Percentiles rank a stretch among this genome's conserved stretches.
phyloP scores from a whole-genome alignment of 1,140 invertebrate genomes.

The Musca vetustissima region DNA sequence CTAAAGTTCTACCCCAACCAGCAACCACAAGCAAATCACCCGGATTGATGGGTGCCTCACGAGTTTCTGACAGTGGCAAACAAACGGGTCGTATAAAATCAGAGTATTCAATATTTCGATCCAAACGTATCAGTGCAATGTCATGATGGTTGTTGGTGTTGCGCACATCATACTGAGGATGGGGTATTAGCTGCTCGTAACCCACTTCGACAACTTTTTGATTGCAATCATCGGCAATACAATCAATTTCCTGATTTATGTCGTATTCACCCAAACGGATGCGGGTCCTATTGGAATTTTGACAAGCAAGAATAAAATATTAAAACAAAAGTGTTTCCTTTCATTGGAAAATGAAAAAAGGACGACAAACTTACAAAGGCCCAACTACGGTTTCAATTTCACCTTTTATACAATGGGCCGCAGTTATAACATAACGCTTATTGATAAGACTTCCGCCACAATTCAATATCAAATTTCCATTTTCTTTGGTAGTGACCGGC shows the following conservation, averaged over 20 bases:
- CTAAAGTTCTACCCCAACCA: slow-evolving; percentile 70
- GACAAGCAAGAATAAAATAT: neutral
- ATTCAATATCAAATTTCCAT: slow-evolving; percentile 52
- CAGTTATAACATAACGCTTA: slow-evolving; percentile 67
- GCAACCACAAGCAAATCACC: slow-evolving; percentile 61
- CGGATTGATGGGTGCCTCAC: slow-evolving; percentile 41
- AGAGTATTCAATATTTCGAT: slow-evolving; percentile 69
- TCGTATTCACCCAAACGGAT: slow-evolving; percentile 68
- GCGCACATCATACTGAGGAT: slow-evolving; percentile 48
- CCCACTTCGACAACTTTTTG: slow-evolving; percentile 41
- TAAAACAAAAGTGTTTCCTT: neutral
- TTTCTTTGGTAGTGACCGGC: slow-evolving; percentile 26
- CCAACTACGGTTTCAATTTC: slow-evolving; percentile 43
- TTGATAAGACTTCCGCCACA: slow-evolving; percentile 65
- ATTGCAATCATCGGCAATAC: slow-evolving; percentile 54
- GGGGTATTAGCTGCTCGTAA: slow-evolving; percentile 50
- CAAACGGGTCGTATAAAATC: slow-evolving; percentile 76
- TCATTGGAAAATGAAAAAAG: neutral
- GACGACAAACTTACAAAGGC: slow-evolving; percentile 40
- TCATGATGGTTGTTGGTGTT: slow-evolving; percentile 60
- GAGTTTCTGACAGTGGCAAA: slow-evolving; percentile 59
- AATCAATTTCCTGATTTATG: slow-evolving; percentile 60
- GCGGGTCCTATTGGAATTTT: slow-evolving; percentile 42
- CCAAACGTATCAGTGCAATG: slow-evolving; percentile 75
- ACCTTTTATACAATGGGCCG: slow-evolving; percentile 81